Conservation (phyloP, 2,113 vertebrate species). For the Eidolon helvum region DNA sequence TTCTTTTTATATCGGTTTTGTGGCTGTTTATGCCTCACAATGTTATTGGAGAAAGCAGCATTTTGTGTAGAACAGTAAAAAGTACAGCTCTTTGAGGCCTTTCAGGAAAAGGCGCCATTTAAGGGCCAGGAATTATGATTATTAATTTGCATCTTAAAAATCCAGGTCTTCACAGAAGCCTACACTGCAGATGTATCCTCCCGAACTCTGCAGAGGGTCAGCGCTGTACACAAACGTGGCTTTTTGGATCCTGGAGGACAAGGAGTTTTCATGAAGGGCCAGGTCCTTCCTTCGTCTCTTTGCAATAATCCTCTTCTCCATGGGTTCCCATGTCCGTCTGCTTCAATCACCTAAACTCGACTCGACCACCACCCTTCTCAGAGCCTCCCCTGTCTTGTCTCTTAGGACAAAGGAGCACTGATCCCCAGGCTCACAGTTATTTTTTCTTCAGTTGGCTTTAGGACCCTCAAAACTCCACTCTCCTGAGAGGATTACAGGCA, state of each 20-base stretch:
- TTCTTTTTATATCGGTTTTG: constrained; percentile 22
- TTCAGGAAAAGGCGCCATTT: constrained; percentile 27
- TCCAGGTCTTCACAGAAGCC: constrained; percentile 46
- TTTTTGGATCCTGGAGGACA: background rate
- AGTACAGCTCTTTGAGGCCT: background rate
- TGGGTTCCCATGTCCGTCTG: background rate
- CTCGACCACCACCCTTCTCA: rapidly evolving
- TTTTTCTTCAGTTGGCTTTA: background rate
- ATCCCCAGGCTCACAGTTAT: background rate
- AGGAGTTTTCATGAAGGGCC: background rate
- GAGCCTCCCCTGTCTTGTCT: no score
- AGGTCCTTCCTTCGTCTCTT: background rate
- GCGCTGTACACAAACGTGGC: background rate
- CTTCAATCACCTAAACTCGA: rapidly evolving
- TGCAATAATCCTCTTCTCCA: background rate
- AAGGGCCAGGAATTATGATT: constrained; percentile 27
- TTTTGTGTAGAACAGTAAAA: constrained; percentile 39
- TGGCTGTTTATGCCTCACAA: constrained; percentile 26
- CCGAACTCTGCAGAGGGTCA: background rate
- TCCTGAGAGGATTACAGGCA: rapidly evolving
- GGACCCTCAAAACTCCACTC: rapidly evolving
- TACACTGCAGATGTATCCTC: background rate
- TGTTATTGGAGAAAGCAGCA: constrained; percentile 6
- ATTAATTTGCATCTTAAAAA: constrained; percentile 70
- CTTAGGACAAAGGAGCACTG: no score